These are phyloP conservation scores for Onychostoma macrolepis DNA, from an alignment of 2,113 vertebrate genomes.

Conservation along the genomic window DNA sequence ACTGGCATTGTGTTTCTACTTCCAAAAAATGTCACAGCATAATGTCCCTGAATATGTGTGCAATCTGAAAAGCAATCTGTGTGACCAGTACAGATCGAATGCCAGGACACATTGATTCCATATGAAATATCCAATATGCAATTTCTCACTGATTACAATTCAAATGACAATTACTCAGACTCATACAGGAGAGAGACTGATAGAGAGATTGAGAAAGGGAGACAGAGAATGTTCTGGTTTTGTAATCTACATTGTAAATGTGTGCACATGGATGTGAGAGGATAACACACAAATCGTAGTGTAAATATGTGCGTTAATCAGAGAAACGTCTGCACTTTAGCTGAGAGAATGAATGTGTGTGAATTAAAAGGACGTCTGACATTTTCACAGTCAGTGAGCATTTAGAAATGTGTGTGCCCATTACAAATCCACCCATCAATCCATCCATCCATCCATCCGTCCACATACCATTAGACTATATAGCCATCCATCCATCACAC, in stretches of 20 bases:
- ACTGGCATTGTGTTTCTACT: background rate
- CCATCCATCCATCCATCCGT: too few relatives aligned
- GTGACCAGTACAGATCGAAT: background rate
- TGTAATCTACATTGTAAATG: background rate
- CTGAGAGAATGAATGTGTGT: background rate
- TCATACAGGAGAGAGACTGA: slow-evolving; percentile 36
- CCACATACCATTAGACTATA: too few relatives aligned
- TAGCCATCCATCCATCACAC: too few relatives aligned
- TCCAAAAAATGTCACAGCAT: background rate
- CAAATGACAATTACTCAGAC: slow-evolving; percentile 61
- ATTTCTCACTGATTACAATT: slow-evolving; percentile 56
- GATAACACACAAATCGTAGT: slow-evolving; percentile 1
- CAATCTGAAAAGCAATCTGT: background rate
- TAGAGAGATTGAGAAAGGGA: background rate
- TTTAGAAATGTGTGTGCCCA: background rate
- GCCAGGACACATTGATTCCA: background rate
- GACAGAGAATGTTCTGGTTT: background rate
- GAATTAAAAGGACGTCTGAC: background rate
- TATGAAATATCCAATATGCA: slow-evolving; percentile 23
- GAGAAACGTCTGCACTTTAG: background rate
- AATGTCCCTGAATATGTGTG: background rate
- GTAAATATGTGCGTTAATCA: background rate
- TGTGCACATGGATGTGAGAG: background rate
- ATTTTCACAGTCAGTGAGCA: background rate
- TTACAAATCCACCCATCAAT: background rate